phyloP scores from a whole-genome alignment of 2,888 invertebrate genomes.

The Euspilapteryx auroguttella region DNA sequence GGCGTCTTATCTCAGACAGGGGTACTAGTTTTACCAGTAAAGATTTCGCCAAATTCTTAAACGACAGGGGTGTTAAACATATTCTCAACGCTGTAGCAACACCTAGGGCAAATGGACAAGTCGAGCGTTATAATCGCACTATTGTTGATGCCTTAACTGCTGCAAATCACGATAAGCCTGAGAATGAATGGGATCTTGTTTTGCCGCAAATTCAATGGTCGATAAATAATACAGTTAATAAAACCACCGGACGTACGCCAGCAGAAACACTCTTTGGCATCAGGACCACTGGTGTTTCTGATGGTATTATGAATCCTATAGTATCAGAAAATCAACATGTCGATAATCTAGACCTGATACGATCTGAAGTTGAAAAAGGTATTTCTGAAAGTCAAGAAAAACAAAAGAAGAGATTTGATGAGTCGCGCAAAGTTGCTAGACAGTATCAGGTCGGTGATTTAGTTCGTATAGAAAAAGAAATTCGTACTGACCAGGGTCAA shows the following conservation, averaged over 20 bases:
- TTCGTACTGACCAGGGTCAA: slow-evolving; percentile 5
- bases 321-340: too few relatives aligned
- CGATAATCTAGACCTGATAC: slow-evolving; percentile 3
- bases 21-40: slow-evolving; percentile 7
- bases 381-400: slow-evolving; percentile 5
- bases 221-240: slow-evolving; percentile 10
- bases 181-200: slow-evolving; percentile 5
- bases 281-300: slow-evolving; percentile 5
- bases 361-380: not conserved
- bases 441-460: slow-evolving; percentile 9
- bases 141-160: slow-evolving; percentile 3
- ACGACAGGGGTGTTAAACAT: slow-evolving; percentile 5
- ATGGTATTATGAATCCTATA: too few relatives aligned
- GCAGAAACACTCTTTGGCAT: slow-evolving; percentile 7
- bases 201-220: slow-evolving; percentile 7
- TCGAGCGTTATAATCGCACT: slow-evolving; percentile 1
- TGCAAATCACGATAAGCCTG: slow-evolving; percentile 1
- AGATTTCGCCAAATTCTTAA: slow-evolving; percentile 5
- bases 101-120: slow-evolving; percentile 1
- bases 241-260: slow-evolving; percentile 3
- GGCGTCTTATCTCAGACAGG: slow-evolving; percentile 5
- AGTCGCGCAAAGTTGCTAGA: slow-evolving; percentile 4
- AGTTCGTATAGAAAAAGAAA: slow-evolving; percentile 8
- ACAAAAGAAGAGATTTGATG: slow-evolving; percentile 9
- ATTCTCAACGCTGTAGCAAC: slow-evolving; percentile 3